Evolutionary conservation across 23 tunicate genomes (phyloP), one percentile per base, ranked within the genome.

Genomic region (Trididemnum miniatum): DNA sequence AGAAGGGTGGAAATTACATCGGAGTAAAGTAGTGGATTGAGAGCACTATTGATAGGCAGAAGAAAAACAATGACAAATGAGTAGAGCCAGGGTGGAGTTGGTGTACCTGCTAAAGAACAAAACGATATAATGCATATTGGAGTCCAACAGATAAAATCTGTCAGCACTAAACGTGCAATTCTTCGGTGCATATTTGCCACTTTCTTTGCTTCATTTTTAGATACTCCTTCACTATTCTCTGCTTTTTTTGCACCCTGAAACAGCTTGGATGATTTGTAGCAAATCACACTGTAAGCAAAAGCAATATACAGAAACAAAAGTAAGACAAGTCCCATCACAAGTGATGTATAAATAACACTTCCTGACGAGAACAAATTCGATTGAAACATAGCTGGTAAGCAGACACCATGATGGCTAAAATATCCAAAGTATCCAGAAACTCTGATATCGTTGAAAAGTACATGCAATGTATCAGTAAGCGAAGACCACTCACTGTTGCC

Each of bases 121-220:
- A 80, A 72, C 18, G 80, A 52, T 20, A 87, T 35, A 27, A 81
- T 65, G 32, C 85, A 81, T 12, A 75, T 39, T 30, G 91, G 91
- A 4, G 81, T n/a, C 86, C 86, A 81, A 38, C 91, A 87, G 9
- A 72, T 23, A 34, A 81, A 87, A 72, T 87, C 79, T 23, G 91
- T 80, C 2, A 81, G 52, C 1, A 87, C 77, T 20, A 87, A 52
- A 15, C 86, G 35, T 23, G 69, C 75, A 24, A 87, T 80, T 2
- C 81, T 78, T 30, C 59, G 57, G 35, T 84, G 88, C 81, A 84
- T 74, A 1, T 75, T 51, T 0, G 1, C 4, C 26, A 84, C 52
- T 23, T 78, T 62, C 18, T 74, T 75, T 7, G 15, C 9, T 7
- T 44, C 54, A 15, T 34, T 12, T 28, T 9, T 7, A 31, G 20